A percentile compares a stretch with the other conserved stretches of the same genome.
Evolutionary conservation across 2,797 vertebrate species (phyloP).

Genomic region (Sebastes kiyomatsui): DNA sequence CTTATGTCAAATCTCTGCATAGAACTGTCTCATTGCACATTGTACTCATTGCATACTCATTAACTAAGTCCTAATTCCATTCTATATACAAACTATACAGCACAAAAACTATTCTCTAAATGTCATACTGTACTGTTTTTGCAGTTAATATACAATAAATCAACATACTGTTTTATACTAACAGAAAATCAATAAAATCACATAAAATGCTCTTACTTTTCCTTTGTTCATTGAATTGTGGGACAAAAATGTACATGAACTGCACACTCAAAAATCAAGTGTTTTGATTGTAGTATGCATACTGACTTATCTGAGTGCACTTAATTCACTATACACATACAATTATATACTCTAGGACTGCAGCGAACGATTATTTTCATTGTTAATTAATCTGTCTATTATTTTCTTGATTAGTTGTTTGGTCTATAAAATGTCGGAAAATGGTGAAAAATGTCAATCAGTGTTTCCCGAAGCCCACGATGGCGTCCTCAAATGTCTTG

Average conservation of each 20-base stretch:
- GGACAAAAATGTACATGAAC: too few relatives aligned
- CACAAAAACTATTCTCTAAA: not conserved
- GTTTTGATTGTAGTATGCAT: not conserved
- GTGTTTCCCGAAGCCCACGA: too few relatives aligned
- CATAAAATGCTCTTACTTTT: not conserved
- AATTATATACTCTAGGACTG: too few relatives aligned
- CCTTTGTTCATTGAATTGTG: not conserved
- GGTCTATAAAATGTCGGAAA: too few relatives aligned
- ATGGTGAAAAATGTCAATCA: too few relatives aligned
- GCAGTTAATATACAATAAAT: not conserved
- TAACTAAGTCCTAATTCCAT: not conserved
- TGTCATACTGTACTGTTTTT: not conserved
- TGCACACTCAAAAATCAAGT: not conserved
- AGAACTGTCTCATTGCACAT: not conserved
- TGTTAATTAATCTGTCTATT: too few relatives aligned
- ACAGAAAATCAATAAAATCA: not conserved
- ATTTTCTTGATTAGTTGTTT: too few relatives aligned
- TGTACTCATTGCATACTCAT: not conserved
- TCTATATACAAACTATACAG: not conserved
- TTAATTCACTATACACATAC: not conserved
- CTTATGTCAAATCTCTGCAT: too few relatives aligned
- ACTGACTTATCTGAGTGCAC: not conserved
- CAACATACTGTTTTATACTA: not conserved
- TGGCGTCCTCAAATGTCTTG: rapidly evolving
- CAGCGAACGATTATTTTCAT: too few relatives aligned